A percentile compares a stretch with the other conserved stretches of the same genome.
Evolutionary conservation across 2,888 invertebrate genomes (phyloP).

Genomic region (Caenorhabditis sp.): DNA sequence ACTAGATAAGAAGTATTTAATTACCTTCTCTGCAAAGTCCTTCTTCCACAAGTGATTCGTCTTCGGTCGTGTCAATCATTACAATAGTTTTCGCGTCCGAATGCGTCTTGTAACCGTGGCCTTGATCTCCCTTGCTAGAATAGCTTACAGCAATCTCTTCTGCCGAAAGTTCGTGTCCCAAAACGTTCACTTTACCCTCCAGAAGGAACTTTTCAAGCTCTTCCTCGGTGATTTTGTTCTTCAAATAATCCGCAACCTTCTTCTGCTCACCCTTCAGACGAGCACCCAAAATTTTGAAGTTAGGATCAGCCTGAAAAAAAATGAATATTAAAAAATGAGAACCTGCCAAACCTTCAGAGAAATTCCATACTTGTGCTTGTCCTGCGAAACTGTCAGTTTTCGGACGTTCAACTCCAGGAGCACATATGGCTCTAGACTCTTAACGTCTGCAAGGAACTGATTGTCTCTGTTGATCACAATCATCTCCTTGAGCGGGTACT

Average conservation of each 20-base stretch:
- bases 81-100: slow-evolving; percentile 87
- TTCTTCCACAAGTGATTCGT: slow-evolving; percentile 93
- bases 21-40: slow-evolving; percentile 91
- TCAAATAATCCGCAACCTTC: slow-evolving; percentile 90
- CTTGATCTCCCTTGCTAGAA: slow-evolving; percentile 55
- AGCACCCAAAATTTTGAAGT: slow-evolving; percentile 93
- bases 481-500: slow-evolving; percentile 96
- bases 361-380: slow-evolving; percentile 95
- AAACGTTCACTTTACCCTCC: slow-evolving; percentile 87
- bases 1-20: neutral
- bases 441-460: slow-evolving; percentile 89
- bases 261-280: slow-evolving; percentile 94
- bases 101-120: slow-evolving; percentile 69
- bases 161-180: slow-evolving; percentile 88
- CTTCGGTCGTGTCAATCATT: slow-evolving; percentile 92
- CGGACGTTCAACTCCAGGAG: slow-evolving; percentile 95
- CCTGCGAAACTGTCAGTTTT: slow-evolving; percentile 88
- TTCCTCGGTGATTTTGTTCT: slow-evolving; percentile 88
- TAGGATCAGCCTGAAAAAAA: slow-evolving; percentile 89
- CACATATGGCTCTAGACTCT: slow-evolving; percentile 91
- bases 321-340: no score
- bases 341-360: slow-evolving; percentile 87
- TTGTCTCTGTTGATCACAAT: slow-evolving; percentile 94
- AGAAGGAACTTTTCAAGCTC: slow-evolving; percentile 90
- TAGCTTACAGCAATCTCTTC: slow-evolving; percentile 87